These are phyloP conservation scores for Cyclophora punctaria DNA, from an alignment of 2,888 invertebrate species.

Conservation along the genomic window DNA sequence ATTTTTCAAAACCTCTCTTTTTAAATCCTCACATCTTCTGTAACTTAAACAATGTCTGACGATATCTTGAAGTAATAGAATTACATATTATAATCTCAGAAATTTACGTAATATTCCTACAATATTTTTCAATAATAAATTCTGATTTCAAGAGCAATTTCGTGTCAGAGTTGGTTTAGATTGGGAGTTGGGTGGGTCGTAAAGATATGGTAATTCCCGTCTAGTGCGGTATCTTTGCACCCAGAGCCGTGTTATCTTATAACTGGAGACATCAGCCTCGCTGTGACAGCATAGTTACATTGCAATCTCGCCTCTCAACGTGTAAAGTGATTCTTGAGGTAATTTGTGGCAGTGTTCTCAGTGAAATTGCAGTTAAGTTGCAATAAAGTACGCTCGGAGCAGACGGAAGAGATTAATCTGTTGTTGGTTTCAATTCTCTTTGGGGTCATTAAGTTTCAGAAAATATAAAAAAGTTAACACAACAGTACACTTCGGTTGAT, in stretches of 20 bases:
- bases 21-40: too few species aligned
- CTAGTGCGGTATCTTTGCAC: slow-evolving; percentile 31
- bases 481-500: too few species aligned
- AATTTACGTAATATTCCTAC: too few species aligned
- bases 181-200: slow-evolving; percentile 15
- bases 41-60: too few species aligned
- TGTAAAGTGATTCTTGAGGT: slow-evolving; percentile 14
- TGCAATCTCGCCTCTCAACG: slow-evolving; percentile 12
- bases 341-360: slow-evolving; percentile 13
- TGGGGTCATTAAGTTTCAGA: too few species aligned
- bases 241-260: slow-evolving; percentile 33
- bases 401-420: too few species aligned
- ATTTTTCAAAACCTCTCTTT: too few species aligned
- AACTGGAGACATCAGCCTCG: slow-evolving; percentile 12
- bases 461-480: too few species aligned
- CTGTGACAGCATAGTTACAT: slow-evolving; percentile 32
- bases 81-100: too few species aligned
- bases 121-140: too few species aligned
- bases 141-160: slow-evolving; percentile 3
- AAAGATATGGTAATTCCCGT: slow-evolving; percentile 39
- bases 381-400: background rate
- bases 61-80: too few species aligned
- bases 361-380: slow-evolving; percentile 1
- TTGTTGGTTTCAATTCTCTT: too few species aligned
- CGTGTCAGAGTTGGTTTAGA: slow-evolving; percentile 10